Base-by-base conservation (phyloP, 2,797 vertebrate genomes). In the Mastacembelus armatus region DNA sequence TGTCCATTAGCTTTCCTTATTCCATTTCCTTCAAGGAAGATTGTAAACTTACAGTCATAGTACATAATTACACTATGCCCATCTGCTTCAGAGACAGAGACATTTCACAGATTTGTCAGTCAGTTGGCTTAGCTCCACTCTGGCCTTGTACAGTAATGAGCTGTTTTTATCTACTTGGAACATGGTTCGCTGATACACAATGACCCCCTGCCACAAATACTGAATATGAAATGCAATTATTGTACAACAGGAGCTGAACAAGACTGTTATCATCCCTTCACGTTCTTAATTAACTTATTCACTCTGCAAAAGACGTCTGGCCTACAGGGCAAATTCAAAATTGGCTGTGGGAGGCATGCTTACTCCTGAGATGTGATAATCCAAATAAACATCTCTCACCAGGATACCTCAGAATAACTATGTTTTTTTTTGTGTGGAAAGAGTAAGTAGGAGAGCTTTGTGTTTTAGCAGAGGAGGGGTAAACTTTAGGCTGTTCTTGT, bases 251-350 rank as follows among this genome's bases (percentile, higher is more conserved):
- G 59, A 73, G 70, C 56, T 15, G 78, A 71, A 77, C 75, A 86
- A 83, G 77, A 74, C 69, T 14, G 62, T 82, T 86, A 88, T 89
- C 73, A 72, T 76, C 68, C 66, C 32, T 49, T 66, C 57, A 43
- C 78, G 66, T 80, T 85, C 78, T 74, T 87, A 86, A 90, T 90
- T 87, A 89, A 89, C 80, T 86, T 87, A 87, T 87, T 80, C 79
- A 79, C 81, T 80, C 65, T 68, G 77, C 78, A 84, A 73, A 77
- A 73, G 61, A 81, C 64, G 81, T 83, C 64, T 63, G 79, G 68
- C 78, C 78, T 81, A 71, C 55, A 47, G 85, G 85, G 84, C 77
- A 71, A 21, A 47, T 57, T 85, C 40, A 71, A 85, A 88, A 88
- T 85, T 86, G 82, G 79, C 74, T 80, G 52, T 65, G 80, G 50